phyloP scores from a whole-genome alignment of 64 coral and sea anemone species.

The Actinia tenebrosa region DNA sequence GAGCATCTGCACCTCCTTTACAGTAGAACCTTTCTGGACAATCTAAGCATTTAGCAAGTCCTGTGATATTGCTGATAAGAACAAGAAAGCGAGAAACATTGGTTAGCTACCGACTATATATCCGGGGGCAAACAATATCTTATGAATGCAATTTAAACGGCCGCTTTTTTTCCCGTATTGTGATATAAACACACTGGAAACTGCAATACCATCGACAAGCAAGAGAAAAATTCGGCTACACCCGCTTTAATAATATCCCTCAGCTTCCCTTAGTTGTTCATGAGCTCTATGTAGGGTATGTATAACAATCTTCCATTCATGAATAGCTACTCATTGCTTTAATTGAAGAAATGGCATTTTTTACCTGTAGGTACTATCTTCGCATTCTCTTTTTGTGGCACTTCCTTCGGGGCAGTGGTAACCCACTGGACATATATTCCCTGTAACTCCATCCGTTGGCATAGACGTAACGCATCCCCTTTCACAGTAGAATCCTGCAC shows the following conservation, averaged over 20 bases:
- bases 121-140: too few relatives aligned
- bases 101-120: too few relatives aligned
- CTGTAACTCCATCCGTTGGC: conserved; percentile 75
- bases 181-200: too few relatives aligned
- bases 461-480: conserved; percentile 52
- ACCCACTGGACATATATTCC: conserved; percentile 78
- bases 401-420: conserved; percentile 77
- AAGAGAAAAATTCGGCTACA: too few relatives aligned
- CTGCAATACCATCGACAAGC: too few relatives aligned
- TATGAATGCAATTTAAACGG: too few relatives aligned
- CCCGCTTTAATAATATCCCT: too few relatives aligned
- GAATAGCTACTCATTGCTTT: background rate
- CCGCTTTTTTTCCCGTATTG: too few relatives aligned
- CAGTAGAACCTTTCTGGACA: conserved; percentile 86
- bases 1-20: conserved; percentile 42
- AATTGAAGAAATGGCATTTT: background rate
- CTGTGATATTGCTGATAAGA: conserved; percentile 77
- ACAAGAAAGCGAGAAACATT: background rate
- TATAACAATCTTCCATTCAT: too few relatives aligned
- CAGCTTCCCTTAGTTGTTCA: too few relatives aligned
- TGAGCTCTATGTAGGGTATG: too few relatives aligned
- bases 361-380: conserved; percentile 84
- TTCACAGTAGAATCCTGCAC: conserved; percentile 74
- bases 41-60: conserved; percentile 65
- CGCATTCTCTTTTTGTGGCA: conserved; percentile 35